These are phyloP conservation scores for Channa striata DNA, from an alignment of 2,797 vertebrate genomes.

Conservation along the genomic window DNA sequence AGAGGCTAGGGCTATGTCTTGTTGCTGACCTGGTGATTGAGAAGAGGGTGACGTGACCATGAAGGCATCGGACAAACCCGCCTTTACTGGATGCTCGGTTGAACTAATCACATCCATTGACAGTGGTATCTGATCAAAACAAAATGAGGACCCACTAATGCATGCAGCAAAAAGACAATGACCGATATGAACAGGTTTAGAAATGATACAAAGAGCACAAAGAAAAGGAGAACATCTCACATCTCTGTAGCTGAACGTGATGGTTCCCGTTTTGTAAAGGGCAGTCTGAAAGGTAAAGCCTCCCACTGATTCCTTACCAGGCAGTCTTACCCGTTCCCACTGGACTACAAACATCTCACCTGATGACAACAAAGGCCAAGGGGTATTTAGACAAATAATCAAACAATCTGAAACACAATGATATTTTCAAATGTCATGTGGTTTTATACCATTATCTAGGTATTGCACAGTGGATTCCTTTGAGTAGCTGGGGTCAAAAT, in stretches of 20 bases:
- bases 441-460: slow-evolving; percentile 90
- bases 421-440: background rate
- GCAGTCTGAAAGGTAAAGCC: slow-evolving; percentile 94
- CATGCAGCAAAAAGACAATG: background rate
- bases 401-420: background rate
- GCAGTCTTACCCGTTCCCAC: slow-evolving; percentile 93
- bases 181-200: background rate
- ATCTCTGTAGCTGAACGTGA: slow-evolving; percentile 93
- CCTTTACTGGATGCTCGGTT: slow-evolving; percentile 92
- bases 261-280: slow-evolving; percentile 88
- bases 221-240: slow-evolving; percentile 75
- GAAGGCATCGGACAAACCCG: slow-evolving; percentile 95
- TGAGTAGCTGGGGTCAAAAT: slow-evolving; percentile 96
- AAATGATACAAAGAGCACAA: background rate
- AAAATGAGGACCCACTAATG: background rate
- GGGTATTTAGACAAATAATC: slow-evolving; percentile 4
- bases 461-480: slow-evolving; percentile 92
- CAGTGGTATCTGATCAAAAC: slow-evolving; percentile 87
- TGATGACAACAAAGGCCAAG: slow-evolving; percentile 56
- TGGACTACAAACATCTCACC: slow-evolving; percentile 94
- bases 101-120: slow-evolving; percentile 86
- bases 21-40: slow-evolving; percentile 84
- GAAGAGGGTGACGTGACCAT: slow-evolving; percentile 85
- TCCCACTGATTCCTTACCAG: slow-evolving; percentile 89
- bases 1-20: background rate